phyloP scores from a whole-genome alignment of 2,113 vertebrate species.

The Varanus komodoensis region DNA sequence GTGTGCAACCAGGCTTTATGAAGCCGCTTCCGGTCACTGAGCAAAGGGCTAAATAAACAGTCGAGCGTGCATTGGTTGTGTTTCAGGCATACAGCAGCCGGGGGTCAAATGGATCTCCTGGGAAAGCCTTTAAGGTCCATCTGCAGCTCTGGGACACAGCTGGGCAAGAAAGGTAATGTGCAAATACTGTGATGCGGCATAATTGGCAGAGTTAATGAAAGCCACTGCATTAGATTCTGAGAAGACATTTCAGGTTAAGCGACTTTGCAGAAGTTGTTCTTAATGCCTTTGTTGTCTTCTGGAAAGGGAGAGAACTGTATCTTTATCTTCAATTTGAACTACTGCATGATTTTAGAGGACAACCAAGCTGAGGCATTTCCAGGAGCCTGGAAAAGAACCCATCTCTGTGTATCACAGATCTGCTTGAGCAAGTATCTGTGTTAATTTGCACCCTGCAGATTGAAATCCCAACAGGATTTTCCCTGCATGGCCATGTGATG shows the following conservation, averaged over 20 bases:
- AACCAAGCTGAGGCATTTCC: not conserved
- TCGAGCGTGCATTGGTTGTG: constrained; percentile 11
- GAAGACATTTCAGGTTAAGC: not conserved
- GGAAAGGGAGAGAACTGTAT: too few species aligned
- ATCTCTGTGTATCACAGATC: not conserved
- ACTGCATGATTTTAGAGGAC: not conserved
- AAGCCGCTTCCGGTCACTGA: not conserved
- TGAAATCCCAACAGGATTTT: too few species aligned
- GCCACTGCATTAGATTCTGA: rapidly evolving
- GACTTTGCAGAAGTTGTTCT: not conserved
- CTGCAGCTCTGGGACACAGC: constrained; percentile 98
- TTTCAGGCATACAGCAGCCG: constrained; percentile 87
- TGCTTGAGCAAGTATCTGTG: too few species aligned
- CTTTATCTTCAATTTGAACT: not conserved
- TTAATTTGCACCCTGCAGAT: too few species aligned
- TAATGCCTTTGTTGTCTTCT: not conserved
- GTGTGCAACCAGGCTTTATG: not conserved
- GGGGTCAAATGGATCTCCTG: constrained; percentile 85
- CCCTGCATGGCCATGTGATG: not conserved
- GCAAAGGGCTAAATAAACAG: not conserved
- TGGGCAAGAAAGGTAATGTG: constrained; percentile 91
- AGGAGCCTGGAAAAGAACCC: not conserved
- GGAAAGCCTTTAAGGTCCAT: constrained; percentile 93
- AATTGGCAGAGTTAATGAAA: not conserved
- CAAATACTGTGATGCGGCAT: not conserved